Evolutionary conservation across 2,113 vertebrate genomes (phyloP).

Genomic region (Alouatta palliata): DNA sequence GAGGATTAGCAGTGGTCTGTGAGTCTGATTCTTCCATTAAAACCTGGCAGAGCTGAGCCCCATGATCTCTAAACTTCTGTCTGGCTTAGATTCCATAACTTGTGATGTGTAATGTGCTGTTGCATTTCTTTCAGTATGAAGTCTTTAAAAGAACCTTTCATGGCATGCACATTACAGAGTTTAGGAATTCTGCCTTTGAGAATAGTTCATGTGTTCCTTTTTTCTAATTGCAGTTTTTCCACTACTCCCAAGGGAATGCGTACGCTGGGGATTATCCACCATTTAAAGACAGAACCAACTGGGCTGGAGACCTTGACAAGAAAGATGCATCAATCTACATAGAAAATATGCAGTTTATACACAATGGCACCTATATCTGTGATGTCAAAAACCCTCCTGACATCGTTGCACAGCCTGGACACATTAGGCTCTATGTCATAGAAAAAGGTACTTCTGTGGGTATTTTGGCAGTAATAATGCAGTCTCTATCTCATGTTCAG

Average conservation of each 20-base stretch:
- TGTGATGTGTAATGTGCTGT: not conserved
- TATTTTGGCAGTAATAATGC: not conserved
- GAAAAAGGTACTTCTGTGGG: slow-evolving; percentile 88
- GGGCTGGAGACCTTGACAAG: slow-evolving; percentile 94
- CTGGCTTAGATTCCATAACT: not conserved
- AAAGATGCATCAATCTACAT: slow-evolving; percentile 94
- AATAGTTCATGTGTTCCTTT: slow-evolving; percentile 15
- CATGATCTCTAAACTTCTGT: not conserved
- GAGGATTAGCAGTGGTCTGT: not conserved
- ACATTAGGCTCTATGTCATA: slow-evolving; percentile 90
- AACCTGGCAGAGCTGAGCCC: not conserved
- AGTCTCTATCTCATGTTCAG: not conserved
- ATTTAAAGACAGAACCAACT: slow-evolving; percentile 90
- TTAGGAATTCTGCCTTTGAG: not conserved
- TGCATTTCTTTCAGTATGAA: not conserved
- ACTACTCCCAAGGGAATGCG: slow-evolving; percentile 85
- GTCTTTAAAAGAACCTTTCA: not conserved
- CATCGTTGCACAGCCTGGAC: slow-evolving; percentile 86
- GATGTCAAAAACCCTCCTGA: slow-evolving; percentile 95
- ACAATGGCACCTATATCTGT: slow-evolving; percentile 95
- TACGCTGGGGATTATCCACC: slow-evolving; percentile 83
- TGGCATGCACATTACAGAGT: not conserved
- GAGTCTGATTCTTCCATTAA: not conserved
- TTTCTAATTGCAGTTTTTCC: slow-evolving; percentile 88
- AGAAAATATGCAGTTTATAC: slow-evolving; percentile 90